A percentile compares a stretch with the other conserved stretches of the same genome.
Conservation (phyloP, 2,888 invertebrate species). For the Thera britannica region DNA sequence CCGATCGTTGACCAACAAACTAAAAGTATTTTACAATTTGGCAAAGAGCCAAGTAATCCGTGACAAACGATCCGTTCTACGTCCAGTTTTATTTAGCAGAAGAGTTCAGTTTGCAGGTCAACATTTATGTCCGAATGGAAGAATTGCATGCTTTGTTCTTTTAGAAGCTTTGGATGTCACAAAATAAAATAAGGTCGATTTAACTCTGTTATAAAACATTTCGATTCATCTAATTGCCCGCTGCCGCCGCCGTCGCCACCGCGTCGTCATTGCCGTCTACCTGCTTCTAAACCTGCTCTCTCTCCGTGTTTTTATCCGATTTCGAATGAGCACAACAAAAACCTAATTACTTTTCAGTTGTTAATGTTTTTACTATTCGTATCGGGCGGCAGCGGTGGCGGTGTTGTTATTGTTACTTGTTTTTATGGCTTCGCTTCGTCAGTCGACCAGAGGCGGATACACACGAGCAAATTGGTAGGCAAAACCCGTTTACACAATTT, state of each 20-base stretch:
- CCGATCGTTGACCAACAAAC: conserved; percentile 74
- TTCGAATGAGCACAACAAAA: conserved; percentile 48
- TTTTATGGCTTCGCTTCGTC: conserved; percentile 51
- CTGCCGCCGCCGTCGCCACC: neutral
- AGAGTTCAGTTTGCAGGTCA: conserved; percentile 59
- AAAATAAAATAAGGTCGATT: conserved; percentile 19
- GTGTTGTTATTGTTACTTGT: conserved; percentile 51
- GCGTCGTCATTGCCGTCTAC: conserved; percentile 18
- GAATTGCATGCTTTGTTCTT: conserved; percentile 45
- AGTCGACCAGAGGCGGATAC: conserved; percentile 60
- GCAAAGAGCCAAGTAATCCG: conserved; percentile 73
- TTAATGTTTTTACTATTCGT: conserved; percentile 54
- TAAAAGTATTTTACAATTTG: conserved; percentile 76
- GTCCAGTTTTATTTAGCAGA: conserved; percentile 67
- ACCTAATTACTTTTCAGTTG: conserved; percentile 59
- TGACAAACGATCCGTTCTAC: conserved; percentile 70
- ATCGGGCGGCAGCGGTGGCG: conserved; percentile 33
- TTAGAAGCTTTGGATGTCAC: conserved; percentile 18
- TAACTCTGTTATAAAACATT: conserved; percentile 30
- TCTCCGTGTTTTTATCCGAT: conserved; percentile 36
- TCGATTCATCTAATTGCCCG: conserved; percentile 11
- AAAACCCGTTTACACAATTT: conserved; percentile 61
- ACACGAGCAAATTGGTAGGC: conserved; percentile 57
- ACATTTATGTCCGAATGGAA: conserved; percentile 46
- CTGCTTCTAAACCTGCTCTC: conserved; percentile 34